Percentiles rank a stretch among this genome's conserved stretches.
Evolutionary conservation across 2,888 invertebrate genomes (phyloP).

Genomic region (Alviniconcha strummeri): DNA sequence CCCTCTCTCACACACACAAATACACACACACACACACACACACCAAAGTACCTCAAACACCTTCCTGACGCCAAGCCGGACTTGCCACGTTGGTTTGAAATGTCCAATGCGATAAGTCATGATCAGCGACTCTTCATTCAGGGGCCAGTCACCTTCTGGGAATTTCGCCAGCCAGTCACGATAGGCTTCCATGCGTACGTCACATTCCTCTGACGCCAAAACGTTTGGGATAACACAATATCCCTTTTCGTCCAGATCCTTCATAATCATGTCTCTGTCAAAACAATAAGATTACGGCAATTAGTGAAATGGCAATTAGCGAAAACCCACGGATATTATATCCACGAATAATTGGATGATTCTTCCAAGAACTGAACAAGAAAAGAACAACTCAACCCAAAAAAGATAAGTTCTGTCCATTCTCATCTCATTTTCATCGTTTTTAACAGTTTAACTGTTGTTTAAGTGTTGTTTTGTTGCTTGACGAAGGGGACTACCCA

Average conservation of each 20-base stretch:
- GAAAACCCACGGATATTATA: too few species aligned
- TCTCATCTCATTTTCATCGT: too few species aligned
- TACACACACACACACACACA: background rate
- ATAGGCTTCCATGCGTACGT: slow-evolving; percentile 5
- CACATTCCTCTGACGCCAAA: slow-evolving; percentile 31
- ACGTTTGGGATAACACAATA: slow-evolving; percentile 34
- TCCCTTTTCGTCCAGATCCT: slow-evolving; percentile 23
- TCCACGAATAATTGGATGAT: too few species aligned
- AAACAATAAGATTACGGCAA: too few species aligned
- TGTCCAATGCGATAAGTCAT: slow-evolving; percentile 61
- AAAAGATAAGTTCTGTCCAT: too few species aligned
- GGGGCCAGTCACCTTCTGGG: slow-evolving; percentile 28
- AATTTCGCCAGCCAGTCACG: slow-evolving; percentile 29
- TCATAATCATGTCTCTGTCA: slow-evolving; percentile 23
- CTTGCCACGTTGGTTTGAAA: slow-evolving; percentile 59
- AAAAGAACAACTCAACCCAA: too few species aligned
- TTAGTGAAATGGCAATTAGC: too few species aligned
- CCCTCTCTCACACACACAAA: background rate
- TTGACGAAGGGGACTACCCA: too few species aligned
- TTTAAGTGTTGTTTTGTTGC: too few species aligned
- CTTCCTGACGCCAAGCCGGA: slow-evolving; percentile 55
- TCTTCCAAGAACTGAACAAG: too few species aligned
- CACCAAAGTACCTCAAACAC: slow-evolving; percentile 50
- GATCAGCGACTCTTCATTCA: slow-evolving; percentile 49
- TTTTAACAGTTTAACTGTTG: too few species aligned